Conservation (phyloP, 1,140 invertebrate species). For the Pteromalus puparum region DNA sequence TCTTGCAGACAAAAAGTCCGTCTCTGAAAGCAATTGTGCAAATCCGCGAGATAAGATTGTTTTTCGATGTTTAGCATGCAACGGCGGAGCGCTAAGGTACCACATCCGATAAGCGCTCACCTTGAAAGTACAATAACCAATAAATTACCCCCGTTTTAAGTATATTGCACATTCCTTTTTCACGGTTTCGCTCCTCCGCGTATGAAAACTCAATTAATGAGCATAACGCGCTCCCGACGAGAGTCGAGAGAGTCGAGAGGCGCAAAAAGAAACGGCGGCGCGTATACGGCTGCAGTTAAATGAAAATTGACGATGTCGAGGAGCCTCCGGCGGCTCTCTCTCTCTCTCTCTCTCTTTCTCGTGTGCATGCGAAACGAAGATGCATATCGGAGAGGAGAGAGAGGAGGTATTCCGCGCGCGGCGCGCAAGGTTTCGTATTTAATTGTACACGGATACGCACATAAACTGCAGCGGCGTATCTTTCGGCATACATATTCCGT, state of each 20-base stretch:
- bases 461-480: slow-evolving; percentile 36
- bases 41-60: too few species aligned
- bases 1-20: too few species aligned
- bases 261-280: slow-evolving; percentile 8
- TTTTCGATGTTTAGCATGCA: too few species aligned
- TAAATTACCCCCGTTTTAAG: background rate
- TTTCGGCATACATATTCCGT: slow-evolving; percentile 43
- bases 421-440: slow-evolving; percentile 33
- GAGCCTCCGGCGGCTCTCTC: background rate
- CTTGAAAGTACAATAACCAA: slow-evolving; percentile 7
- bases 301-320: slow-evolving; percentile 47
- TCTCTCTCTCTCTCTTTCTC: background rate
- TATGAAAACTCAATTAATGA: slow-evolving; percentile 39
- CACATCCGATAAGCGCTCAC: background rate
- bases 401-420: background rate
- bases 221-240: background rate
- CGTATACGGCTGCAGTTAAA: slow-evolving; percentile 40
- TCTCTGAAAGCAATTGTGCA: too few species aligned
- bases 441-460: slow-evolving; percentile 41
- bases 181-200: too few species aligned
- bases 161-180: background rate
- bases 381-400: slow-evolving; percentile 28
- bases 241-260: background rate
- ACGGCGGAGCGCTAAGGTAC: background rate
- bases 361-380: slow-evolving; percentile 32